Evolutionary conservation across 2,888 invertebrate genomes (phyloP).

Genomic region (Acholoe squamosa): DNA sequence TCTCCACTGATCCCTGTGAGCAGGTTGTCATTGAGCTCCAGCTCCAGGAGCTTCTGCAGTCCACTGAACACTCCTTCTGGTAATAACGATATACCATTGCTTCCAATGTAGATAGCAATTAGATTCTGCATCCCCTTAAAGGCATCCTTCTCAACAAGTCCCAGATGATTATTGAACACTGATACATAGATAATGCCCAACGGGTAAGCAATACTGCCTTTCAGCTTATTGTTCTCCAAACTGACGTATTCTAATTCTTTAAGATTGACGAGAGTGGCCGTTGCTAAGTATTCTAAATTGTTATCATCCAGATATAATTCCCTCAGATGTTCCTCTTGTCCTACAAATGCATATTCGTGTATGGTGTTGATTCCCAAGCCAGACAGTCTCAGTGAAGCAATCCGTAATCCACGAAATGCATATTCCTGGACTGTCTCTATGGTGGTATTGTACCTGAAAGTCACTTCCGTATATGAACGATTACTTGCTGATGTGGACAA

Average conservation of each 20-base stretch:
- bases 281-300: background rate
- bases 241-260: slow-evolving; percentile 7
- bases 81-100: background rate
- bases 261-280: background rate
- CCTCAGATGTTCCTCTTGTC: slow-evolving; percentile 1
- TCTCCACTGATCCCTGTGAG: background rate
- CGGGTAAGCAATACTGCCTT: background rate
- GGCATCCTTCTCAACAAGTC: background rate
- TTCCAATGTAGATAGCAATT: slow-evolving; percentile 7
- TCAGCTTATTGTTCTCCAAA: slow-evolving; percentile 30
- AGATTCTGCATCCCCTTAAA: background rate
- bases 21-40: slow-evolving; percentile 39
- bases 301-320: slow-evolving; percentile 50
- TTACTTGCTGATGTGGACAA: background rate
- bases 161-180: slow-evolving; percentile 3
- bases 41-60: slow-evolving; percentile 28
- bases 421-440: background rate
- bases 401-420: background rate
- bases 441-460: slow-evolving; percentile 3
- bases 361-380: background rate
- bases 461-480: background rate
- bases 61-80: background rate
- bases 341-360: background rate
- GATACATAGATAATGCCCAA: background rate
- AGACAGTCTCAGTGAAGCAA: background rate